These are phyloP conservation scores for Erpornis zantholeuca DNA, from an alignment of 2,113 vertebrate species.

Conservation along the genomic window DNA sequence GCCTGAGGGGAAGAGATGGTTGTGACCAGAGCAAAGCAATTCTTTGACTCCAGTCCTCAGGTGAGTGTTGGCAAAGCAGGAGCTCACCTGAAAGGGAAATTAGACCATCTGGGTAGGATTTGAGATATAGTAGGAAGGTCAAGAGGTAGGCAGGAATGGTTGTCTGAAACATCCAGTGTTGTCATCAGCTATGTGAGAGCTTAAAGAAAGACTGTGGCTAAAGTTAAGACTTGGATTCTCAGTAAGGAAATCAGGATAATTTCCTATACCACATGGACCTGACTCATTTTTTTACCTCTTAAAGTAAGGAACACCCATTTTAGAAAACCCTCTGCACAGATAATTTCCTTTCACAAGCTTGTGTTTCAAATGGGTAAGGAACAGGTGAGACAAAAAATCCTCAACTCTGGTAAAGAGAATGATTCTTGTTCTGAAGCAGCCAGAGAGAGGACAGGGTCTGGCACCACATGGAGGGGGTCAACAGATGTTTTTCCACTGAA, in stretches of 20 bases:
- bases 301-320: neutral
- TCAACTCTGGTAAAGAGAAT: neutral
- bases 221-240: neutral
- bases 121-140: neutral
- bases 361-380: neutral
- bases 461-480: neutral
- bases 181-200: neutral
- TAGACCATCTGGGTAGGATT: neutral
- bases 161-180: neutral
- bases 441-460: neutral
- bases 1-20: neutral
- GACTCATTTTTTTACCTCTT: neutral
- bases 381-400: neutral
- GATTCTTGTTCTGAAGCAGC: neutral
- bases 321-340: neutral
- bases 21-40: neutral
- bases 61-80: neutral
- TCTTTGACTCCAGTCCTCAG: neutral
- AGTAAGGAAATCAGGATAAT: neutral
- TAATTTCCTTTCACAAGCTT: neutral
- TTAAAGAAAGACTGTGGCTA: neutral
- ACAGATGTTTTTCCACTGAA: neutral
- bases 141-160: neutral
- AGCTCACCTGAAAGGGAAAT: neutral
- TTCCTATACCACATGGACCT: neutral